Base-by-base conservation (phyloP, 2,797 vertebrate genomes). In the Chrosomus eos region DNA sequence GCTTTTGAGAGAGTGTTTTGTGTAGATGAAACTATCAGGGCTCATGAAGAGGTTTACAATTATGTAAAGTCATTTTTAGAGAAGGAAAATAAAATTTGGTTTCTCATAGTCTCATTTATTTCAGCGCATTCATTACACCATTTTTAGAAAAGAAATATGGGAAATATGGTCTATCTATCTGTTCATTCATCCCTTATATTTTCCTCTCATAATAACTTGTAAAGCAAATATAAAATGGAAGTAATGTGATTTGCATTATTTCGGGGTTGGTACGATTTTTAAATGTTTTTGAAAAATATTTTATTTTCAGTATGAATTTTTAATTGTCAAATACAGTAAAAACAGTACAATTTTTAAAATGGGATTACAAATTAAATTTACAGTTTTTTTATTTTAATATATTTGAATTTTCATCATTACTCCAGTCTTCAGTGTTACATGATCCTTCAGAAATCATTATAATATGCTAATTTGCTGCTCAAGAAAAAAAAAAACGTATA, bases 61-160 rank as follows among this genome's bases (percentile, higher is more conserved):
- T 18, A 23, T 86, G 71, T 86, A 26, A 80, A 82, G 53, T 75
- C 7, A 78, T 64, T 66, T 82, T 77, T 80, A 85, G 45, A 82
- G 76, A 48, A 51, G 67, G 80, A 21, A 85, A 85, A 83, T 83
- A 66, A 23, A 58, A 71, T 31, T 5, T 31, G 23, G 1, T 36
- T 80, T 67, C 33, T 70, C 19, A 21, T 13, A 58, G 33, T 81
- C 18, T 81, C 11, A 5, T 58, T 28, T 7, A 21, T 43, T 58
- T 81, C 3, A 58, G 38, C 1, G 0, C 4, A n/a, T 67, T 67
- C 0, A 18, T 80, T 80, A 3, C 3, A 33, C 9, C 7, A 23
- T 48, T 79, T 48, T 18, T 48, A 18, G 16, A 6, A 48, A 48
- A 48, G 6, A 48, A 48, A 18, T 18, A 48, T 48, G 45, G 16